phyloP scores from a whole-genome alignment of 1,140 invertebrate species.

The Aricia agestis region DNA sequence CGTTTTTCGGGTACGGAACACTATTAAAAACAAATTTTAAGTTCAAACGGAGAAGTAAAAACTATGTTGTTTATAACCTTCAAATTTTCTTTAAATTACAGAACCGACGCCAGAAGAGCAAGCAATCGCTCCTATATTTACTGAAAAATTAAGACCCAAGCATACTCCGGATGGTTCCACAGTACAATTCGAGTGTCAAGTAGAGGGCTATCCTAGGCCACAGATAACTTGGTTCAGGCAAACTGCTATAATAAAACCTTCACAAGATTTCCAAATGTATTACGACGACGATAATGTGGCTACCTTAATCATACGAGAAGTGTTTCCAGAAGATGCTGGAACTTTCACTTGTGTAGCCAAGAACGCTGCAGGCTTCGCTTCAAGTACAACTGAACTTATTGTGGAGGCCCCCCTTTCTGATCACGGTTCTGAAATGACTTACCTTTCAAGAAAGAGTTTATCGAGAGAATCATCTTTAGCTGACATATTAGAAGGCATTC shows the following conservation, averaged over 20 bases:
- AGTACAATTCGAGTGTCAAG: slow-evolving; percentile 92
- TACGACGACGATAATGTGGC: slow-evolving; percentile 95
- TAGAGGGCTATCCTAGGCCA: slow-evolving; percentile 91
- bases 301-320: slow-evolving; percentile 94
- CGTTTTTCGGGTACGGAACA: too few species aligned
- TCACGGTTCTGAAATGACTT: slow-evolving; percentile 90
- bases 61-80: too few species aligned
- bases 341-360: slow-evolving; percentile 97
- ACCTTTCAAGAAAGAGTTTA: slow-evolving; percentile 86
- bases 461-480: slow-evolving; percentile 93
- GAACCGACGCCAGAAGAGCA: slow-evolving; percentile 87
- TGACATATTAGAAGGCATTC: slow-evolving; percentile 94
- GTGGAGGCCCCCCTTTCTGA: slow-evolving; percentile 92
- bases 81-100: slow-evolving; percentile 58
- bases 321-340: slow-evolving; percentile 97
- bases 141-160: slow-evolving; percentile 89
- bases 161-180: slow-evolving; percentile 91
- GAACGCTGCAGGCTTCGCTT: slow-evolving; percentile 94
- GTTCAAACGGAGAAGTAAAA: too few species aligned
- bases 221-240: slow-evolving; percentile 97
- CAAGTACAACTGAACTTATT: slow-evolving; percentile 91
- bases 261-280: slow-evolving; percentile 93
- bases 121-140: slow-evolving; percentile 88
- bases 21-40: too few species aligned
- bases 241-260: slow-evolving; percentile 93